phyloP scores from a whole-genome alignment of 2,113 vertebrate species.

The Tyto alba region DNA sequence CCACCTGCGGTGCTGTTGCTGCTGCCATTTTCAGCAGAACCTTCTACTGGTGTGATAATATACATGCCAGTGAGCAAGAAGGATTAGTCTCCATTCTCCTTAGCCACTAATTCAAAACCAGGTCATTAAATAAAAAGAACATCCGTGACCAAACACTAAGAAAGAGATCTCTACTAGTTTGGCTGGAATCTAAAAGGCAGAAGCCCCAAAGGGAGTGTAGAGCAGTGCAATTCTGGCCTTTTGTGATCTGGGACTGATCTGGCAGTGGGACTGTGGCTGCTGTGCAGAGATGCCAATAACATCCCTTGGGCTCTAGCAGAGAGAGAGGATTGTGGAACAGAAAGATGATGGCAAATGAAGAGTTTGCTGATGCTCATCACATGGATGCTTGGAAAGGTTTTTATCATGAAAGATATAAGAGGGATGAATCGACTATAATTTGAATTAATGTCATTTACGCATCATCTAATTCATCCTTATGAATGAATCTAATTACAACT shows the following conservation, averaged over 20 bases:
- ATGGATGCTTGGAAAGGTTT: neutral
- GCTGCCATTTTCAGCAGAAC: neutral
- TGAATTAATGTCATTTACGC: slow-evolving; percentile 4
- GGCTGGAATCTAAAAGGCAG: neutral
- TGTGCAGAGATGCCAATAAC: neutral
- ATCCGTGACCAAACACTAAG: neutral
- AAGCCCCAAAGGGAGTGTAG: neutral
- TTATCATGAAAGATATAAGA: neutral
- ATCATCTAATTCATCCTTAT: slow-evolving; percentile 14
- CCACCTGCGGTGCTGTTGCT: neutral
- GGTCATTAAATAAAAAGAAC: neutral
- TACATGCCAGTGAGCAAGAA: neutral
- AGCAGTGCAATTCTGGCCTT: neutral
- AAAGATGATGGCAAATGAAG: neutral
- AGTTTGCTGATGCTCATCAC: neutral
- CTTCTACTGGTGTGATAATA: neutral
- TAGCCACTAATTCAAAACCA: neutral
- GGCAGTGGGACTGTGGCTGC: neutral
- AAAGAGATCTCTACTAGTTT: neutral
- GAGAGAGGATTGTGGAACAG: neutral
- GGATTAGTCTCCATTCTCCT: neutral
- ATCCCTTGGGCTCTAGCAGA: neutral
- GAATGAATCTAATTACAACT: slow-evolving; percentile 19
- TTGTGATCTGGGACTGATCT: neutral
- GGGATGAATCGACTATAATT: neutral